Evolutionary conservation across 1,140 invertebrate species (phyloP).

Genomic region (Halictus rubicundus): DNA sequence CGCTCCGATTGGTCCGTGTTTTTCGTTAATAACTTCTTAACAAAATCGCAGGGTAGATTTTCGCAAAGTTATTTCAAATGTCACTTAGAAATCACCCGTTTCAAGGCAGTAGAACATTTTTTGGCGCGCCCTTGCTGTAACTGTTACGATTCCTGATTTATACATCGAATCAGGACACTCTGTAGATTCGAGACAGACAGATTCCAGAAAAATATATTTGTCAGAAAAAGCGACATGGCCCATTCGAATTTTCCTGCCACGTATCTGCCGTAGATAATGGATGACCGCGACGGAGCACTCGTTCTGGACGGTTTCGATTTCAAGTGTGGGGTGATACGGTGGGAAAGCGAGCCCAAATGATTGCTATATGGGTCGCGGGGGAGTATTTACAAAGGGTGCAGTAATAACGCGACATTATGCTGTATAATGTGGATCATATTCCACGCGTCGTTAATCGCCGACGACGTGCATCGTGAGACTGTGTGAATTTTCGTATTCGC

Average conservation of each 20-base stretch:
- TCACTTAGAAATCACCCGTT: no score
- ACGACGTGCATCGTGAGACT: conserved; percentile 50
- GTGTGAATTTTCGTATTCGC: neutral
- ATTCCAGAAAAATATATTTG: neutral
- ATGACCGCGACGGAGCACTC: conserved; percentile 40
- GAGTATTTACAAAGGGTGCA: conserved; percentile 71
- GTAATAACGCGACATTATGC: conserved; percentile 72
- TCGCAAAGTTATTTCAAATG: no score
- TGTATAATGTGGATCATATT: conserved; percentile 68
- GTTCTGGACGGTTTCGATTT: conserved; percentile 72
- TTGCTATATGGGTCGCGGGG: conserved; percentile 62
- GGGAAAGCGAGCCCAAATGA: conserved; percentile 70
- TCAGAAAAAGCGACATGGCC: neutral
- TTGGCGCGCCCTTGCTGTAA: no score
- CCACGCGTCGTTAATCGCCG: conserved; percentile 53
- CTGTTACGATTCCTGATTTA: no score
- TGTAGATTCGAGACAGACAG: no score
- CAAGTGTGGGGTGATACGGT: conserved; percentile 68
- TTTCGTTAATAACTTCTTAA: no score
- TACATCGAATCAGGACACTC: no score
- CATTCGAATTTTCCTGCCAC: conserved; percentile 23
- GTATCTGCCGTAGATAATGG: conserved; percentile 7
- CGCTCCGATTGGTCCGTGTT: no score
- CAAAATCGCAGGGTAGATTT: no score
- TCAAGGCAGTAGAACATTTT: no score